phyloP scores from a whole-genome alignment of 2,888 invertebrate species.

The Hypsopygia costalis region DNA sequence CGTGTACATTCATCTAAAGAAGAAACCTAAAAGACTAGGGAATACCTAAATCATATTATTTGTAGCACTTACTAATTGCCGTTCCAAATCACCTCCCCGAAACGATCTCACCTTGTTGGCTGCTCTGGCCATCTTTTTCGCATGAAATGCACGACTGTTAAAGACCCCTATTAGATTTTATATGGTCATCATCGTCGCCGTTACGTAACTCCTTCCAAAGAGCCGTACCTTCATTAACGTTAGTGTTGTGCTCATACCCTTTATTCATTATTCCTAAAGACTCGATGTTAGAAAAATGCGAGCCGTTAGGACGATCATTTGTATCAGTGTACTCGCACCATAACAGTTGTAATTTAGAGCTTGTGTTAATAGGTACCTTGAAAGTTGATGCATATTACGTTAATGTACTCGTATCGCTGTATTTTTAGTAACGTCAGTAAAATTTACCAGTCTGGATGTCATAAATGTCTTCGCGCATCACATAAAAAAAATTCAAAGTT shows the following conservation, averaged over 20 bases:
- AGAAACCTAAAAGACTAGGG: too few relatives aligned
- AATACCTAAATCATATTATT: too few relatives aligned
- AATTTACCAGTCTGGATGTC: too few relatives aligned
- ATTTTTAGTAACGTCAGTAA: too few relatives aligned
- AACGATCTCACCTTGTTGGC: background rate
- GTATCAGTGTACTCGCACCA: conserved; percentile 3
- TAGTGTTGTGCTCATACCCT: conserved; percentile 43
- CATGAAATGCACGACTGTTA: conserved; percentile 40
- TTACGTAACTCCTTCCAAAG: conserved; percentile 56
- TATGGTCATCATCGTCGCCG: conserved; percentile 57
- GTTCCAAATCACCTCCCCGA: background rate
- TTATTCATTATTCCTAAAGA: conserved; percentile 66
- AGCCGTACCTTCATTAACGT: conserved; percentile 57
- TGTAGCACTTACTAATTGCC: too few relatives aligned
- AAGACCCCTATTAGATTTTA: conserved; percentile 68
- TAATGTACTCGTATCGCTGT: too few relatives aligned
- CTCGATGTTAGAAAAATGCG: conserved; percentile 54
- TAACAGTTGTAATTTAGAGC: background rate
- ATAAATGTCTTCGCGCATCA: too few relatives aligned
- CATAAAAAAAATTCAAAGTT: too few relatives aligned
- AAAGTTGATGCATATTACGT: background rate
- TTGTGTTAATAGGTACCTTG: background rate
- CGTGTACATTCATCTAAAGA: too few relatives aligned
- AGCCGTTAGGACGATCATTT: conserved; percentile 4
- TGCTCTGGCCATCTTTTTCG: background rate